Conservation (phyloP, 2,113 vertebrate species). For the Pedetes capensis region DNA sequence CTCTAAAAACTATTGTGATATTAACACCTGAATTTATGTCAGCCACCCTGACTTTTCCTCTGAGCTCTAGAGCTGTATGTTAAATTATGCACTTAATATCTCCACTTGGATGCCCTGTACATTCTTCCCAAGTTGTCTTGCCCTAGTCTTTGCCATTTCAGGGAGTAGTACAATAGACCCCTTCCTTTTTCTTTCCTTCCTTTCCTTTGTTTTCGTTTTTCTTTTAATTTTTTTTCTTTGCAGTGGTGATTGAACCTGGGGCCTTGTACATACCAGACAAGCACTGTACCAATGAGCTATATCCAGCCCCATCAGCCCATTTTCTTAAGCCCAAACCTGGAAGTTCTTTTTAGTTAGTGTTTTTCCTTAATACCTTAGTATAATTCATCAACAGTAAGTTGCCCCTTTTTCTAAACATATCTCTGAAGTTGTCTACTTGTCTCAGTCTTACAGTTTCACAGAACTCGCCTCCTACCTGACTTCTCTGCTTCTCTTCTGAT, state of each 20-base stretch:
- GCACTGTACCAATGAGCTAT: no score
- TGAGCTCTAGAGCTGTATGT: neutral
- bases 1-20: neutral
- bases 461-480: neutral
- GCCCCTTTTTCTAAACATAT: neutral
- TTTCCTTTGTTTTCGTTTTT: no score
- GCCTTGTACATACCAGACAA: no score
- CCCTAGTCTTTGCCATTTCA: neutral
- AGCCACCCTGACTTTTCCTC: neutral
- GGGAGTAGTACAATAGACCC: no score
- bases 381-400: neutral
- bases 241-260: no score
- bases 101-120: neutral
- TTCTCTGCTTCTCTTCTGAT: neutral
- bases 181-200: no score
- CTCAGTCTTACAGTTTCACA: neutral
- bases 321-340: slow-evolving; percentile 10
- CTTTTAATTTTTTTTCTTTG: no score
- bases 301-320: neutral
- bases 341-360: neutral
- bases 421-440: neutral
- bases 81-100: neutral
- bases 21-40: neutral
- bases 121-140: neutral
- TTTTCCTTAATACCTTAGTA: neutral